phyloP scores from a whole-genome alignment of 2,888 invertebrate genomes.

The Dicycla oo region DNA sequence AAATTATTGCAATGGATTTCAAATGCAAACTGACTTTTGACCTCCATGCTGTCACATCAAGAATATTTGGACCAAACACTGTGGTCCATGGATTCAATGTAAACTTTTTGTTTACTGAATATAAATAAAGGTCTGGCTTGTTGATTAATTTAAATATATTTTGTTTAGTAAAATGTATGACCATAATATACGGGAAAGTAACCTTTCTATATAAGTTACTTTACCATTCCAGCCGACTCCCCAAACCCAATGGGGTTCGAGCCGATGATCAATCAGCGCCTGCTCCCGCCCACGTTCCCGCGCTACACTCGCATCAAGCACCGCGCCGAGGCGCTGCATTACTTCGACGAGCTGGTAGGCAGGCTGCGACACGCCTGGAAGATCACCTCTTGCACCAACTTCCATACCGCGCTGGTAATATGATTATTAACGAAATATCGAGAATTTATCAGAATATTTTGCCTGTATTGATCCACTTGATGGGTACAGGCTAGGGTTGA shows the following conservation, averaged over 20 bases:
- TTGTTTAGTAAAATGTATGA: neutral
- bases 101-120: neutral
- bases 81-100: neutral
- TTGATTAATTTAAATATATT: neutral
- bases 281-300: slow-evolving; percentile 99
- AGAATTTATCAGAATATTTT: no score
- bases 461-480: no score
- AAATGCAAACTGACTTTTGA: neutral
- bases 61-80: neutral
- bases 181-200: neutral
- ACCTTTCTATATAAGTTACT: neutral
- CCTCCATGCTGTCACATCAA: neutral
- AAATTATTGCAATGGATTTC: neutral
- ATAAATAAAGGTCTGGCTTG: neutral
- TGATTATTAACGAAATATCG: no score
- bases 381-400: slow-evolving; percentile 94
- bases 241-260: slow-evolving; percentile 98
- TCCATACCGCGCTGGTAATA: slow-evolving; percentile 95
- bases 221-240: slow-evolving; percentile 89
- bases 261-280: slow-evolving; percentile 98
- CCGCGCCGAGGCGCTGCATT: slow-evolving; percentile 93
- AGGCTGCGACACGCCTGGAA: slow-evolving; percentile 95
- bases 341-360: slow-evolving; percentile 95
- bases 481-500: no score
- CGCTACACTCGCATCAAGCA: slow-evolving; percentile 98